Evolutionary conservation across 2,888 invertebrate species (phyloP).

Genomic region (Synanthedon myopaeformis): DNA sequence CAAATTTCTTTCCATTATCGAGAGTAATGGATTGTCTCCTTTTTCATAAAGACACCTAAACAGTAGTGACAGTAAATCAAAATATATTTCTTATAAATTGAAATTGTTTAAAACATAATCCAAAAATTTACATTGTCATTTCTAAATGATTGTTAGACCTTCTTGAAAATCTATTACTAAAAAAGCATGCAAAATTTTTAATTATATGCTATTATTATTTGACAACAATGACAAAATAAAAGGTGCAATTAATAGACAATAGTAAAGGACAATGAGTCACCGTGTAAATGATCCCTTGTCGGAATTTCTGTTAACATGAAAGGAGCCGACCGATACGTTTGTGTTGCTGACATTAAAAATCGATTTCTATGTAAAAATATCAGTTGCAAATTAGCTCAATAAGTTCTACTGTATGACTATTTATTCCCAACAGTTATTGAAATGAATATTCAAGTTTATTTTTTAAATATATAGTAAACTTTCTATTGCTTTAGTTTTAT

Average conservation of each 20-base stretch:
- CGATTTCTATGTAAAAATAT: conserved; percentile 39
- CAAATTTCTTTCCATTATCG: no score
- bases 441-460: no score
- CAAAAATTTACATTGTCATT: not conserved
- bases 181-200: no score
- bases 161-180: not conserved
- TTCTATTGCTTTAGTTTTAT: no score
- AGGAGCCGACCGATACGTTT: conserved; percentile 47
- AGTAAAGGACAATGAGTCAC: conserved; percentile 15
- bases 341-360: conserved; percentile 38
- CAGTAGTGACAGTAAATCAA: no score
- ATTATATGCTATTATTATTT: no score
- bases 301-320: conserved; percentile 48
- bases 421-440: no score
- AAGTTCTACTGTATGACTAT: conserved; percentile 15
- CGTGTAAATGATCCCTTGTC: conserved; percentile 45
- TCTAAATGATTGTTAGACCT: not conserved
- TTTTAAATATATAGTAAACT: no score
- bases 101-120: not conserved
- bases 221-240: not conserved
- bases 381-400: conserved; percentile 30
- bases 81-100: no score
- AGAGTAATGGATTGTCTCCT: no score
- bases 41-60: no score
- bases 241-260: conserved; percentile 16